A percentile compares a stretch with the other conserved stretches of the same genome.
Evolutionary conservation across 2,888 invertebrate genomes (phyloP).

Genomic region (Bedellia somnulentella): DNA sequence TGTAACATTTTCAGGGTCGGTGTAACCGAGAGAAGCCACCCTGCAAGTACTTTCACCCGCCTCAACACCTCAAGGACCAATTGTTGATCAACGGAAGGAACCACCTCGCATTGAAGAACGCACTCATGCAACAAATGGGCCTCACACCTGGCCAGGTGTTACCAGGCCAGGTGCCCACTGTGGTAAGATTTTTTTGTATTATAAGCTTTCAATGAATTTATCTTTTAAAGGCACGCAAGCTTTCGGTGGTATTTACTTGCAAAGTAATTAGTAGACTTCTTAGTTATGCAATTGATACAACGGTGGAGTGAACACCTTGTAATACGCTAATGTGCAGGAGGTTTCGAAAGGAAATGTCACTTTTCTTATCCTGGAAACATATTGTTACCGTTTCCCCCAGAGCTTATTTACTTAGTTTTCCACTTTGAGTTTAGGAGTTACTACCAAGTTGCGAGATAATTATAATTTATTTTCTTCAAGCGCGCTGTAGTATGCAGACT

Average conservation of each 20-base stretch:
- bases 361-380: background rate
- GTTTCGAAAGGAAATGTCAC: background rate
- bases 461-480: slow-evolving; percentile 26
- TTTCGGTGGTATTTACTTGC: slow-evolving; percentile 37
- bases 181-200: slow-evolving; percentile 66
- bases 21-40: slow-evolving; percentile 99
- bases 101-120: slow-evolving; percentile 98
- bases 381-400: background rate
- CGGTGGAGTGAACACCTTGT: too few species aligned
- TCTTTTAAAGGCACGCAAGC: slow-evolving; percentile 16
- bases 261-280: background rate
- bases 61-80: slow-evolving; percentile 99
- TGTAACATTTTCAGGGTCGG: slow-evolving; percentile 78
- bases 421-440: slow-evolving; percentile 1
- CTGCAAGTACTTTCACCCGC: slow-evolving; percentile 99
- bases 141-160: slow-evolving; percentile 89
- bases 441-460: slow-evolving; percentile 22
- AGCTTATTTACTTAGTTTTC: slow-evolving; percentile 3
- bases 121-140: slow-evolving; percentile 95
- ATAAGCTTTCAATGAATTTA: background rate
- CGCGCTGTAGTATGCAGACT: slow-evolving; percentile 3
- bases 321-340: background rate
- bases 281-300: too few species aligned
- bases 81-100: slow-evolving; percentile 99
- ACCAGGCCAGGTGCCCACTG: slow-evolving; percentile 90